Evolutionary conservation across 2,797 vertebrate species (phyloP).

Genomic region (Vultur gryphus): DNA sequence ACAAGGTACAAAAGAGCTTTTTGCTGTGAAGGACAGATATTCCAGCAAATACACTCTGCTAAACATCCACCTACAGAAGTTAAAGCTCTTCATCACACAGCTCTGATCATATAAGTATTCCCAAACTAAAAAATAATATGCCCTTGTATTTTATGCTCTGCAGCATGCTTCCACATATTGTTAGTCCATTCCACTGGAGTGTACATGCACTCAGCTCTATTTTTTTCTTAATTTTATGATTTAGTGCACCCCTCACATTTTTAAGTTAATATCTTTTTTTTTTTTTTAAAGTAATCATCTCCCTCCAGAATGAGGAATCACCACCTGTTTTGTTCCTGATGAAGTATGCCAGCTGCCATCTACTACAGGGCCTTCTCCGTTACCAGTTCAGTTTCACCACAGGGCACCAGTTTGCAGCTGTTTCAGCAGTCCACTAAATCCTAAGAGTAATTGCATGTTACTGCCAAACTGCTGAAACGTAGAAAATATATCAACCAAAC

Average conservation of each 20-base stretch:
- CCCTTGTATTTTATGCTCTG: background rate
- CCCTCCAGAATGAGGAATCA: background rate
- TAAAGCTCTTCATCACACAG: background rate
- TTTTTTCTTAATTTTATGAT: background rate
- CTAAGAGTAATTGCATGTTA: background rate
- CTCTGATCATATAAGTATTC: background rate
- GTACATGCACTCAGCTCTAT: background rate
- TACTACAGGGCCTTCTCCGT: background rate
- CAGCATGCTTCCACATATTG: background rate
- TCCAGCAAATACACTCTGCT: constrained; percentile 2
- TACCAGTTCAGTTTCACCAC: background rate
- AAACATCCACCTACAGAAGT: background rate
- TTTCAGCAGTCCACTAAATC: background rate
- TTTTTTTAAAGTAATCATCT: background rate
- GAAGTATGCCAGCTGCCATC: background rate
- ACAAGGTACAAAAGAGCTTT: constrained; percentile 39
- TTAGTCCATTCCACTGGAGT: background rate
- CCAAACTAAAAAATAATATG: background rate
- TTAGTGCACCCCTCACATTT: background rate
- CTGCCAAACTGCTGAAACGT: background rate
- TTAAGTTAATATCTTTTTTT: background rate
- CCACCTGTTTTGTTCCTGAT: background rate
- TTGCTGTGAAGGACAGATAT: constrained; percentile 19
- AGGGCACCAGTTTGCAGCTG: background rate
- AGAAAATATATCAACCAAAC: background rate